Evolutionary conservation across 1,140 invertebrate species (phyloP), one percentile per base, ranked within the genome.

Genomic region (Brachionus manjavacas): DNA sequence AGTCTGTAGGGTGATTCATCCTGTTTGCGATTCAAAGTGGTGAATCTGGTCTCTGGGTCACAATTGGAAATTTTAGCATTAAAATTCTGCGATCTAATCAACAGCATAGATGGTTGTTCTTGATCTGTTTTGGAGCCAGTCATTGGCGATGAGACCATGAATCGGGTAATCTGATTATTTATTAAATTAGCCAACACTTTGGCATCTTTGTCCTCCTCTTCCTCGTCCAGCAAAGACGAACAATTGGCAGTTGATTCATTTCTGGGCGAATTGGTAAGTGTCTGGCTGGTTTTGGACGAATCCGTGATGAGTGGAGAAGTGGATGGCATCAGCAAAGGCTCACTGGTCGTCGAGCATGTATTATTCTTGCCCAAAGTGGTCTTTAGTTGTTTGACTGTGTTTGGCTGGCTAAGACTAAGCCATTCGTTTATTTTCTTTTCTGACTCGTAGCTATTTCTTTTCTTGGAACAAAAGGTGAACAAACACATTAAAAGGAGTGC

Each of bases 1-100:
- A 76, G 16, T n/a, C 72, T 11, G 23, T 76, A 76, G 9, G 72
- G 43, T 11, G 41, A 49, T 49, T 49, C 41, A 12, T 76, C 72
- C 12, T 76, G 41, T 46, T 76, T 76, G 9, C 72, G 41, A 43
- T 76, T 43, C 46, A 76, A 76, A 49, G 11, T 76, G 49, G 41
- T 49, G 9, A 72, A 41, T 72, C 68, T 35, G 6, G 31, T 72
- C 7, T 72, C 68, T 20, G 39, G 9, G 16, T 72, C 68, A 41
- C 35, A 72, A 72, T 72, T 72, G 9, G 72, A 76, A 25, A 76
- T 76, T 76, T 76, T 76, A 8, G 72, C 72, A 76, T 76, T 76
- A 49, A 76, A 76, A 49, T 76, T 76, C 46, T 76, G 72, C n/a
- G 43, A 76, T 49, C 43, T 23, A 25, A 76, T 49, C 72, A 76